Evolutionary conservation across 2,797 vertebrate species (phyloP), one percentile per base, ranked within the genome.

Genomic region (Typhlichthys eigenmanni): DNA sequence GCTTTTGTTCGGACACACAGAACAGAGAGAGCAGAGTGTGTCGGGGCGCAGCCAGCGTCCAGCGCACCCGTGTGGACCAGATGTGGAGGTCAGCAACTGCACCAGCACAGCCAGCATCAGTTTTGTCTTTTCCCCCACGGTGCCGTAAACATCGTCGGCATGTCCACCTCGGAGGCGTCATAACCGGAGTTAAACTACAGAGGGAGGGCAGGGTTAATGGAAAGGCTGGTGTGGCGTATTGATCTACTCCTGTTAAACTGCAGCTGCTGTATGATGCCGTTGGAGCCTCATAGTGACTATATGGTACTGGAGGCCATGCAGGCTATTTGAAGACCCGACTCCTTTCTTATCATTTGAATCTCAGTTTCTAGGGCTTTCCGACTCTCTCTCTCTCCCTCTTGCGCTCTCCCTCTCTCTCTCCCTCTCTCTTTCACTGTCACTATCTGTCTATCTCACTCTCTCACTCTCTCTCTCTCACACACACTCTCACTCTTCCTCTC

Each of bases 141-240:
- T 81, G 58, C 84, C 58, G 80, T 86, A 84, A 61, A 65, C 78
- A 79, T 88, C 87, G 83, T 87, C 90, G 86, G 89, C 86, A 81
- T 76, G 64, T 81, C 71, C 71, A 78, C 83, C 78, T 78, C 61
- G n/a, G 82, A 76, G 86, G 78, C 71, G 80, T 76, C 71, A 70
- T 81, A 82, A 66, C 58, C 55, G 46, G 19, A 51, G 55, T 69
- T 38, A 65, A 84, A 79, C 24, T 24, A 3, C 3, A 3, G 12
- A 54, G 9, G 12, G 12, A 54, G 24, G 12, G 47, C 34, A 38
- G 34, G 34, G 7, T 38, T 38, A 38, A 38, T 9, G 34, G 34
- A 38, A 38, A 9, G 34, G 34, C 34, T 9, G 45, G 71, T 47
- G 45, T 29, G 24, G 24, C 4, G 24, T 29, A 29, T 29, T 29